Base-by-base conservation (phyloP, 2,113 vertebrate genomes). In the Perccottus glenii region DNA sequence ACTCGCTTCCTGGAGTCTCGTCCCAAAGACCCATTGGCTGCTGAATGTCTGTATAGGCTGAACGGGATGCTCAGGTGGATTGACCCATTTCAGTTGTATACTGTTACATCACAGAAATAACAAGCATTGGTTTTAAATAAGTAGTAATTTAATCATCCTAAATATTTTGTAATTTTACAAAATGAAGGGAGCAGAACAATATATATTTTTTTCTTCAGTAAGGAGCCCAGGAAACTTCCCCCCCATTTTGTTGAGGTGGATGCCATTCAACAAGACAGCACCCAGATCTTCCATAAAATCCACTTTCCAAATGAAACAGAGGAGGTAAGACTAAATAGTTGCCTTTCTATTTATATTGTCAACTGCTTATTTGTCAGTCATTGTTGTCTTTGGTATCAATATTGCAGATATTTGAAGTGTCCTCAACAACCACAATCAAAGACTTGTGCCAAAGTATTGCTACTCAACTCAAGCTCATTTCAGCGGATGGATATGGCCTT, bases 191-290 rank as follows among this genome's bases (percentile, higher is more conserved):
- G 19, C 19, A 27, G 3, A 27, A 27, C 19, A 27, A 27, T 27
- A 27, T 27, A 27, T 27, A 27, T 27, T 80, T 62, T 64, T 58
- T 9, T 68, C 70, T 70, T 87, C 74, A 98, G 96, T 68, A 86
- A 59, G 0, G 92, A 94, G 35, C 88, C 92, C 77, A 93, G 97
- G 81, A 95, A 92, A 80, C 89, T 94, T 73, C 94, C 95, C 42
- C 96, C 97, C 11, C 96, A 98, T 72, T 82, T 82, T 2, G 87
- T 94, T 49, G 97, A 99, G 72, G 92, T 98, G 11, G 95, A 97
- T 14, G 95, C 95, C 60, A 93, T 94, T 36, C 94, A 95, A 68
- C 91, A 95, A 77, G 96, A 94, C 73, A 88, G 91, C 89, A 92
- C 91, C 9, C 93, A 93, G 77, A 92, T 98, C 77, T 93, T 92